These are phyloP conservation scores for Dolomedes plantarius DNA, from an alignment of 2,888 invertebrate species.

Conservation along the genomic window DNA sequence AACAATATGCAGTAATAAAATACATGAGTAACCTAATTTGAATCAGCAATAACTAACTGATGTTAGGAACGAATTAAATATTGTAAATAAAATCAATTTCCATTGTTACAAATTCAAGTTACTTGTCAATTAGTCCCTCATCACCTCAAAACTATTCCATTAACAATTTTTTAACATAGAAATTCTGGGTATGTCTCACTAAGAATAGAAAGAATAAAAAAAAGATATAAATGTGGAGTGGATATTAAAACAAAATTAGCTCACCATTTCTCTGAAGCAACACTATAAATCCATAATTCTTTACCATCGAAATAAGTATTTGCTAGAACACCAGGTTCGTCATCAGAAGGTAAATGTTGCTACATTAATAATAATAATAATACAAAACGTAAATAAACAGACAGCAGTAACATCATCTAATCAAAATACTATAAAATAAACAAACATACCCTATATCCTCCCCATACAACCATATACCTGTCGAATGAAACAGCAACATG, in stretches of 20 bases:
- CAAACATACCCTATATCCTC: slow-evolving; percentile 75
- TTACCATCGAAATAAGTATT: slow-evolving; percentile 74
- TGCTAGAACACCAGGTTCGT: slow-evolving; percentile 26
- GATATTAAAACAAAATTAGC: background rate
- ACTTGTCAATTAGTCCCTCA: too few relatives aligned
- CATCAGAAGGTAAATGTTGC: slow-evolving; percentile 14
- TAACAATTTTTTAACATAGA: too few relatives aligned
- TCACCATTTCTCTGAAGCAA: slow-evolving; percentile 75
- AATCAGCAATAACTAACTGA: too few relatives aligned
- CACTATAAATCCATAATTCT: slow-evolving; percentile 75
- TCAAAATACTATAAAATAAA: background rate
- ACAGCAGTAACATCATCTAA: background rate
- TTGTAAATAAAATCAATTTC: too few relatives aligned
- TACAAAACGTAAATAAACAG: background rate
- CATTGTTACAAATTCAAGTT: too few relatives aligned
- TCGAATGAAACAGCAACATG: slow-evolving; percentile 75
- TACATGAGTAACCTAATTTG: too few relatives aligned
- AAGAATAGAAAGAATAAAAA: too few relatives aligned
- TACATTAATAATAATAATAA: background rate
- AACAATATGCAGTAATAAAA: too few relatives aligned
- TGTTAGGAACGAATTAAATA: too few relatives aligned
- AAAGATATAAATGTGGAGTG: too few relatives aligned
- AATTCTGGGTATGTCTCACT: too few relatives aligned
- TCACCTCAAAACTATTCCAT: too few relatives aligned
- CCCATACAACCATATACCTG: slow-evolving; percentile 76